Percentiles rank a stretch among this genome's conserved stretches.
These are phyloP conservation scores for Ichneumoninae sp. DNA, from an alignment of 2,888 invertebrate genomes.

Conservation along the genomic window DNA sequence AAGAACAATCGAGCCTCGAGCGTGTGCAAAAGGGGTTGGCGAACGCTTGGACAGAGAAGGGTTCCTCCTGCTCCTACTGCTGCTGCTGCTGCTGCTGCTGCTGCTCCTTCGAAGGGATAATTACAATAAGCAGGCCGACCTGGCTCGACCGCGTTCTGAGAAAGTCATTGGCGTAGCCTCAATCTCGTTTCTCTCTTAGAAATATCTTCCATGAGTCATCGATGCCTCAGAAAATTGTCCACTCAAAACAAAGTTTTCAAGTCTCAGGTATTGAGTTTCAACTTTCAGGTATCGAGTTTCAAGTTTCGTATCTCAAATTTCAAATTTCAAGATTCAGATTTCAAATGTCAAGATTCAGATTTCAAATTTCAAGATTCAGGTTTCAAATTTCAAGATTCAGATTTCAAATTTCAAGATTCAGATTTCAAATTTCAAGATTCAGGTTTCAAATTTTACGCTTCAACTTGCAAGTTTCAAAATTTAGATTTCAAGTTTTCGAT, in stretches of 20 bases:
- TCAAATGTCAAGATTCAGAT: too few relatives aligned
- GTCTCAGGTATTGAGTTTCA: not conserved
- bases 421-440: too few relatives aligned
- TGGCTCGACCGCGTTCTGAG: constrained; percentile 73
- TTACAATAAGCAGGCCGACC: constrained; percentile 80
- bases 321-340: too few relatives aligned
- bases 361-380: too few relatives aligned
- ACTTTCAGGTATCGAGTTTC: too few relatives aligned
- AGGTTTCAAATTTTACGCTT: too few relatives aligned
- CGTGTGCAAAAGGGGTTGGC: constrained; percentile 75
- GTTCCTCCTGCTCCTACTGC: constrained; percentile 51
- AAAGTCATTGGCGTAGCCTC: constrained; percentile 75
- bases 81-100: constrained; percentile 62
- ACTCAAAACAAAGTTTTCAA: not conserved
- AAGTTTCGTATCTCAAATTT: not conserved
- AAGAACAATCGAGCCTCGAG: constrained; percentile 80
- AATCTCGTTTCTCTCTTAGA: constrained; percentile 14
- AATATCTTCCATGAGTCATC: constrained; percentile 4
- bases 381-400: too few relatives aligned
- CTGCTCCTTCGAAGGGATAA: constrained; percentile 78
- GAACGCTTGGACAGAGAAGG: constrained; percentile 67
- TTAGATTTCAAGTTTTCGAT: too few relatives aligned
- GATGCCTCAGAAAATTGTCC: constrained; percentile 10
- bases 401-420: too few relatives aligned
- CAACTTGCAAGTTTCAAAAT: too few relatives aligned